Evolutionary conservation across 2,888 invertebrate genomes (phyloP), one percentile per base, ranked within the genome.

Genomic region (Thereva unica): DNA sequence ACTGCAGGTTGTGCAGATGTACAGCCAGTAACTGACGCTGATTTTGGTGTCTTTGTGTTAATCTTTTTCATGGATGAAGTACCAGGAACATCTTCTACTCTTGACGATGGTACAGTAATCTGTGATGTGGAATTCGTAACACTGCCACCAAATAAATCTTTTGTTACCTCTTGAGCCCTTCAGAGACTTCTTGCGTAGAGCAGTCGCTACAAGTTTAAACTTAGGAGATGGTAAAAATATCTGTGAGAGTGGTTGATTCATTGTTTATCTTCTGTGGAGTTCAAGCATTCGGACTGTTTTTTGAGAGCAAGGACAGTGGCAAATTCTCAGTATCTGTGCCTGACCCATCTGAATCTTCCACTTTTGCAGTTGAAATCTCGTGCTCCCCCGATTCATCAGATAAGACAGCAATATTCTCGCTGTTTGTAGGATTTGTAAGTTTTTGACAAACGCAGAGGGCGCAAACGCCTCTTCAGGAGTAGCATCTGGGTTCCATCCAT

Each of bases 91-190:
- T 49, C 49, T 49, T 49, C 49, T 49, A 49, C 49, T 49, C 49
- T 49, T 49, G 49, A n/a, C 49, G 49, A 49, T 49, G 49, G 49
- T 49, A 49, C 49, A 49, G 10, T n/a, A 49, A 49, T 49, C 49
- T 49, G 49, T 49, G 49, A 49, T 49, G 49, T 49, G 49, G 49
- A 49, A 10, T 49, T 49, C 49, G 49, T 49, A 49, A 34, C 49
- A 49, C 63, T 67, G 55, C 53, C 67, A 49, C 49, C 49, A 34
- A 67, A 63, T 4, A 67, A 63, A 50, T 55, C 34, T 61, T 67
- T 67, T 37, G 63, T 63, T 35, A 63, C 67, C 37, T 61, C 34
- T 45, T 67, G 53, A 44, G 59, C 61, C 23, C 55, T 67, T 67
- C 42, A 63, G 55, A 45, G 67, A 52, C 61, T 67, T 67, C 53